Evolutionary conservation across 2,797 vertebrate species (phyloP), one percentile per base, ranked within the genome.

Genomic region (Petrocephalus sullivani): DNA sequence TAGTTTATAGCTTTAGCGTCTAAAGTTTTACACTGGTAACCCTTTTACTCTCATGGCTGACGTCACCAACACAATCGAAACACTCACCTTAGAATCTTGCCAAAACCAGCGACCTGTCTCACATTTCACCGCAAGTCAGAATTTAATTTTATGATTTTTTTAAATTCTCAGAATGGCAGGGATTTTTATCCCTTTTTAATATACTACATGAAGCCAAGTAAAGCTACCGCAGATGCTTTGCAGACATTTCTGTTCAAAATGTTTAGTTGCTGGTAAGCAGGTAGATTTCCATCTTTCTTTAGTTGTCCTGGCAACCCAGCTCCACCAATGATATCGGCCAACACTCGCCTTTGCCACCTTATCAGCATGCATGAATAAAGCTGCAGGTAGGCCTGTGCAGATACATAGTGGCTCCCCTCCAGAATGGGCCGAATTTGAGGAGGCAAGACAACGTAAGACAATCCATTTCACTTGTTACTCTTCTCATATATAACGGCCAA

Each of bases 191-290:
- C 2, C 71, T 23, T 41, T 5, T 16, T 16, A 46, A 41, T 78
- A 2, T 14, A 46, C 2, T 46, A 41, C 14, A 81, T 8, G 14
- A 78, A 46, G 54, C 8, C 5, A 56, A 56, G 54, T 8, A 56
- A 56, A 56, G 16, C 33, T 46, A 28, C 19, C 19, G 16, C 37
- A 78, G 8, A 46, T 8, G 75, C 16, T 46, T 81, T 8, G 6
- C 75, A 81, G 33, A 81, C 75, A 81, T 46, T 71, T 81, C 75
- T 81, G 41, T 81, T 81, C 75, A 49, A 81, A 81, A 81, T 81
- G 49, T 81, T 81, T 81, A 49, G 41, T 81, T 81, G 75, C 41
- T 46, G 16, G 8, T 49, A 81, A 81, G 75, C 37, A 46, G 41
- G 41, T 49, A 81, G 75, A 81, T 81, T n/a, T 81, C 41, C 46